Conservation (phyloP, 2,888 invertebrate species). For the Lobophora halterata region DNA sequence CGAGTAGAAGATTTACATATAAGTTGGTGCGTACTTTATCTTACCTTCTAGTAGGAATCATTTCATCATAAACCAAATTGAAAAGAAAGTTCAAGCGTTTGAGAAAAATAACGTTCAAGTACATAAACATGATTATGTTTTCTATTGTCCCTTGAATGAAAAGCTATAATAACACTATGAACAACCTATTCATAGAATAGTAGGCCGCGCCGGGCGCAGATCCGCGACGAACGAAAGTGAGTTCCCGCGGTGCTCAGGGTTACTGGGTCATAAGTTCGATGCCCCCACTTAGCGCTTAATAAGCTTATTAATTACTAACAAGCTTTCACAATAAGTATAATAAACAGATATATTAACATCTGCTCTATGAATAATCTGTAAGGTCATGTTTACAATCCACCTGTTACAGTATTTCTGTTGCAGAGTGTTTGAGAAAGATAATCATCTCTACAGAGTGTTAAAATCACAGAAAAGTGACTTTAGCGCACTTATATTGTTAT, state of each 20-base stretch:
- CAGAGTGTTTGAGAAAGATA: no score
- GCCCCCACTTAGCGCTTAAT: slow-evolving; percentile 39
- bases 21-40: no score
- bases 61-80: not conserved
- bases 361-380: no score
- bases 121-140: slow-evolving; percentile 10
- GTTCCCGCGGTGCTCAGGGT: slow-evolving; percentile 59
- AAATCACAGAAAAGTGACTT: no score
- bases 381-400: no score
- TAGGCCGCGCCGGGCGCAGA: slow-evolving; percentile 43
- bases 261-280: slow-evolving; percentile 63
- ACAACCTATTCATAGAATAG: slow-evolving; percentile 31
- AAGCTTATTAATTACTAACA: slow-evolving; percentile 31
- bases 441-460: no score
- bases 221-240: slow-evolving; percentile 69
- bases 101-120: slow-evolving; percentile 3
- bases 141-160: slow-evolving; percentile 19
- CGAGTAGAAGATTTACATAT: no score
- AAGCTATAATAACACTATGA: slow-evolving; percentile 16
- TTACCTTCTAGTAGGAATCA: no score
- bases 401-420: no score
- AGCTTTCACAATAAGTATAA: slow-evolving; percentile 30
- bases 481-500: no score
- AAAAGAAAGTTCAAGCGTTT: slow-evolving; percentile 9
- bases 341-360: no score